Base-by-base conservation (phyloP, 2,888 invertebrate species). In the Buathra laborator region DNA sequence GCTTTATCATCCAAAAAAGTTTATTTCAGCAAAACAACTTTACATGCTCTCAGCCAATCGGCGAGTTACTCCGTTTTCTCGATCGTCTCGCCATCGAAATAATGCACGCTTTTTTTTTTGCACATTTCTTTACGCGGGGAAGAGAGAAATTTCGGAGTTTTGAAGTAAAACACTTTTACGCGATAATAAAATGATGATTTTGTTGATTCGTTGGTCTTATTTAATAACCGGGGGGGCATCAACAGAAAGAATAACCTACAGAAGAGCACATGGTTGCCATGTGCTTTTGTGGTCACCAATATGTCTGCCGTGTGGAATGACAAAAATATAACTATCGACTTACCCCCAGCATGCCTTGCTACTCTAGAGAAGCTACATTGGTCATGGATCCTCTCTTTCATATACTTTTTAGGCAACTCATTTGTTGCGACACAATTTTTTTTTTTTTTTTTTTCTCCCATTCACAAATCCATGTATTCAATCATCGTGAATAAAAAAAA, bases 281-380 rank as follows among this genome's bases (percentile, higher is more conserved):
- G 89, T 86, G 86, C 86, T 86, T 81, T 80, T 79, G 80, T 74
- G 68, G 80, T 81, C 81, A 75, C 77, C 88, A 87, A 90, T 86
- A 89, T 88, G 86, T 89, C 88, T 85, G 89, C 88, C 86, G 81
- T 81, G 84, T 72, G 76, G 77, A 81, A 86, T 87, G 86, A 89
- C 86, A 89, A 88, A 89, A 89, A 88, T 89, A 88, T 87, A 88
- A 86, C 87, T 76, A 86, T 83, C 68, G 80, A 80, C 80, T 86
- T 67, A 67, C 86, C 67, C 78, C 83, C 77, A 74, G 72, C 32
- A 77, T 32, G 71, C 32, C 68, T 51, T 72, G 29, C 84, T 66
- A 77, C 56, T 66, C 46, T 62, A 64, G 59, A 62, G 51, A 48
- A 43, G 67, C 51, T 71, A 43, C 62, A 71, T 80, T 43, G 72